Base-by-base conservation (phyloP, 2,113 vertebrate species). In the Bostrychus sinensis region DNA sequence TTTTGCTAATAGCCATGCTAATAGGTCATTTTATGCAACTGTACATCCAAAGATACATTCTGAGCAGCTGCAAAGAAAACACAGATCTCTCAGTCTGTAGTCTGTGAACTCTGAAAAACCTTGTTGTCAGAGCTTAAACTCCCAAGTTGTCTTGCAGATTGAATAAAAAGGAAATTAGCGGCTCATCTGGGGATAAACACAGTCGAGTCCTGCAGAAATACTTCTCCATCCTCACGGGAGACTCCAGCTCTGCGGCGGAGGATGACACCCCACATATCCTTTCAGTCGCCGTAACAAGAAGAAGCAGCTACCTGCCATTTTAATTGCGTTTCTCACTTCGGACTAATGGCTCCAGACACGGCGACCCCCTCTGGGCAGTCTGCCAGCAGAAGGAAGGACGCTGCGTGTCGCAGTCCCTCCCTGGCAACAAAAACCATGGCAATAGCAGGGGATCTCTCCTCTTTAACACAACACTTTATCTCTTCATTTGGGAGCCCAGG, bases 251-350 rank as follows among this genome's bases (percentile, higher is more conserved):
- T 36, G 45, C 46, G 37, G 56, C 62, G 11, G 56, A 53, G 38
- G 39, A 69, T 66, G 88, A 84, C 89, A 77, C 51, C 32, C 13
- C 81, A 56, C 80, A 76, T 91, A 83, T 89, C 80, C 66, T 70
- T 80, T 76, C 62, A 16, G 63, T 64, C 12, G 57, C 57, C 41
- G 53, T 86, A 89, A 87, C 84, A 16, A 73, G 81, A 89, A 81
- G 84, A 82, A 91, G 85, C 90, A 85, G 86, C 85, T 89, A 91
- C 88, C 89, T 91, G 89, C 82, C 88, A 89, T 85, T 75, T 88
- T 91, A 91, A 91, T 90, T 90, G 86, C 79, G 50, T 87, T 86
- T 77, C 81, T 87, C 71, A 82, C 81, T 89, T 88, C 70, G 72
- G 82, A 83, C 83, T 92, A 91, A 92, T 90, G 70, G 60, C 72